Conservation (phyloP, 2,797 vertebrate species). For the Ctenopoma multispine region DNA sequence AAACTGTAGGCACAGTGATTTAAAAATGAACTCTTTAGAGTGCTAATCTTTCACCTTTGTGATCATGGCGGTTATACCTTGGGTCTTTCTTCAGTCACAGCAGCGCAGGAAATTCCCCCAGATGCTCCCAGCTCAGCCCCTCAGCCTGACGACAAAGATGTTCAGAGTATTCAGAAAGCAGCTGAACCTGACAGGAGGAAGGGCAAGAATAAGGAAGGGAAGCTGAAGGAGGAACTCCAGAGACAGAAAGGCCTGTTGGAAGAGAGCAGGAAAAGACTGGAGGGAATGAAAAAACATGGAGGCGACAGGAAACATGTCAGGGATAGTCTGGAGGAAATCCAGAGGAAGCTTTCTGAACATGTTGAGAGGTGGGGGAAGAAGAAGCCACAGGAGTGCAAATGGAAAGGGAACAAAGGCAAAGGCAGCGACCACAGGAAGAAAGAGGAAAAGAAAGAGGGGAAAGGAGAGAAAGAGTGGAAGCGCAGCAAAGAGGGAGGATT, state of each 20-base stretch:
- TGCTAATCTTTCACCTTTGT: slow-evolving; percentile 8
- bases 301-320: slow-evolving; percentile 68
- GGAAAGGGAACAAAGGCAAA: slow-evolving; percentile 72
- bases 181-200: slow-evolving; percentile 51
- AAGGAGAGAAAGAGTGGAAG: slow-evolving; percentile 68
- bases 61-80: not conserved
- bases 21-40: not conserved
- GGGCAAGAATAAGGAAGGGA: slow-evolving; percentile 31
- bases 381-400: slow-evolving; percentile 70
- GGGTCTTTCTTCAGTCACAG: slow-evolving; percentile 63
- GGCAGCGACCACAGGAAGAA: slow-evolving; percentile 70
- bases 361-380: slow-evolving; percentile 78
- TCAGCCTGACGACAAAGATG: slow-evolving; percentile 45
- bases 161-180: slow-evolving; percentile 36
- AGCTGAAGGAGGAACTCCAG: slow-evolving; percentile 73
- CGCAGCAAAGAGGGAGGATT: slow-evolving; percentile 60
- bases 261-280: slow-evolving; percentile 79
- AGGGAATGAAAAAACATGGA: slow-evolving; percentile 75
- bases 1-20: not conserved
- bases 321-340: slow-evolving; percentile 79
- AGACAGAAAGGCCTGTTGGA: slow-evolving; percentile 80
- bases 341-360: slow-evolving; percentile 78
- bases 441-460: slow-evolving; percentile 70
- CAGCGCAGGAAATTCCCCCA: slow-evolving; percentile 45
- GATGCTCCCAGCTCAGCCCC: slow-evolving; percentile 31